These are phyloP conservation scores for Baronia brevicornis DNA, from an alignment of 2,888 invertebrate genomes.

Conservation along the genomic window DNA sequence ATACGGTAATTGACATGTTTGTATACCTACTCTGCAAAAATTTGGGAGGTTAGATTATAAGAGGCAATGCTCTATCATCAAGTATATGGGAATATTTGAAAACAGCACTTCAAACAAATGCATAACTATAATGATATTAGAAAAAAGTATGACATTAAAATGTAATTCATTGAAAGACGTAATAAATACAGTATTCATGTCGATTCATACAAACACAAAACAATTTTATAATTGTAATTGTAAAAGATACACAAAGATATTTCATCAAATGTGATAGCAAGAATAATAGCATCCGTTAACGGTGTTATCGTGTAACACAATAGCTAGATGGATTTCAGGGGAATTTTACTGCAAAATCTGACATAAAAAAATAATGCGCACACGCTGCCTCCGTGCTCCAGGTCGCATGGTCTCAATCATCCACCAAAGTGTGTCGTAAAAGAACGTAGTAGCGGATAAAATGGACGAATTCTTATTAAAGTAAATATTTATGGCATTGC, in stretches of 20 bases:
- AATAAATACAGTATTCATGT: not conserved
- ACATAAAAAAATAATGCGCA: constrained; percentile 56
- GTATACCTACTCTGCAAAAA: too few relatives aligned
- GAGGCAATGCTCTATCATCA: too few relatives aligned
- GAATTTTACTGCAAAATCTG: constrained; percentile 39
- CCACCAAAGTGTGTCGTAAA: constrained; percentile 65
- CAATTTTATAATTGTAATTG: not conserved
- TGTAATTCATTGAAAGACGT: not conserved
- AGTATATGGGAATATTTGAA: too few relatives aligned
- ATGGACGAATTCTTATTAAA: constrained; percentile 73
- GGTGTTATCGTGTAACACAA: constrained; percentile 28
- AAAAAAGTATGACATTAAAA: not conserved
- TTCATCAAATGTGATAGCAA: constrained; percentile 8
- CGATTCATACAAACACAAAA: too few relatives aligned
- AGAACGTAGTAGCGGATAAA: constrained; percentile 62
- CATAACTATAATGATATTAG: too few relatives aligned
- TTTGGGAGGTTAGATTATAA: too few relatives aligned
- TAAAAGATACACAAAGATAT: constrained; percentile 4
- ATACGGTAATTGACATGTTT: too few relatives aligned
- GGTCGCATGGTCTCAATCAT: constrained; percentile 42
- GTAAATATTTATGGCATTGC: constrained; percentile 74
- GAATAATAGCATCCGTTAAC: constrained; percentile 20
- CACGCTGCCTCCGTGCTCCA: constrained; percentile 45
- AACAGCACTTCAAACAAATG: too few relatives aligned
- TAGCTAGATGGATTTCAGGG: constrained; percentile 35